Evolutionary conservation across 1,140 invertebrate genomes (phyloP), one percentile per base, ranked within the genome.

Genomic region (Ceratosolen fusciceps): DNA sequence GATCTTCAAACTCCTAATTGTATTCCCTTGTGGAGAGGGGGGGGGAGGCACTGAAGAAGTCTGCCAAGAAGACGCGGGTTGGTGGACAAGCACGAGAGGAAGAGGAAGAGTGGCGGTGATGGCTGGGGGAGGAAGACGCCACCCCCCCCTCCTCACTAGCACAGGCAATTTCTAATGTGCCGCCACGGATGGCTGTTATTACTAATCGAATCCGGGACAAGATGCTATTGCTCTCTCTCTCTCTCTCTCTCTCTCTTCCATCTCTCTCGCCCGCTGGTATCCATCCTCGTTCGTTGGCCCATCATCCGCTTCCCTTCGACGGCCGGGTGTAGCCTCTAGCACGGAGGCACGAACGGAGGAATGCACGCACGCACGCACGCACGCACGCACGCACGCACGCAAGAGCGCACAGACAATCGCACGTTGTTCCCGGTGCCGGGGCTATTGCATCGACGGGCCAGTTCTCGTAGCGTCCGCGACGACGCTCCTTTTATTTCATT

Each of bases 181-280:
- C 14, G 43, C 21, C 14, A n/a, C 21, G 49, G 68, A 73, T 83
- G 79, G 84, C 83, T 85, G 82, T 82, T 83, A 84, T 83, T 83
- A 83, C 80, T 74, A 84, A 81, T 82, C 80, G 80, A 73, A 86
- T 84, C 79, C 74, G 79, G 77, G 75, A 82, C 79, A 58, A 43
- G 75, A 58, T 80, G 62, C 19, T 21, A 49, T 31, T 9, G 72
- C 70, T 34, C 12, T 56, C 31, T 75, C 7, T 54, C 70, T 52
- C 31, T 78, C 10, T 31, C 67, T 52, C 19, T 65, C 24, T 39
- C 21, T 56, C 37, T n/a, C 21, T 31, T 71, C 54, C 34, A n/a
- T n/a, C n/a, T n/a, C n/a, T n/a, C n/a, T n/a, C n/a, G n/a, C n/a
- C n/a, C n/a, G n/a, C n/a, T n/a, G n/a, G n/a, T n/a, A n/a, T n/a